A percentile compares a stretch with the other conserved stretches of the same genome.
Conservation (phyloP, 2,113 vertebrate genomes). For the Oryzias woworae region DNA sequence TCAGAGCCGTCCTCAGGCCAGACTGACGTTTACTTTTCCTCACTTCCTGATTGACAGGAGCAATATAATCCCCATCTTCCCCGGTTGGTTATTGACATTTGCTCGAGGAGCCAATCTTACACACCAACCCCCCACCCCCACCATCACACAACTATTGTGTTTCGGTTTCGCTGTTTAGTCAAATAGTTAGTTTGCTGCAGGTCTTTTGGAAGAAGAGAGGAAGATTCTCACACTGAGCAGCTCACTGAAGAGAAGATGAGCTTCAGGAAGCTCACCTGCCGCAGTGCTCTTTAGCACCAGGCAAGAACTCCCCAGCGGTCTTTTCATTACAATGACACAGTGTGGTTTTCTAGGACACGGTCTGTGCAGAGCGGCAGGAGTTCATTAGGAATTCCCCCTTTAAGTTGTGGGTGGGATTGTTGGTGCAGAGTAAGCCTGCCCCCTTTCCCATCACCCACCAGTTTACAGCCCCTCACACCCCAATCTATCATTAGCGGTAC, state of each 20-base stretch:
- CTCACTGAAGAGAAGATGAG: slow-evolving; percentile 33
- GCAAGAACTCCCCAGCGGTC: slow-evolving; percentile 4
- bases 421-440: no score
- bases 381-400: no score
- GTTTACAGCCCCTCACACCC: no score
- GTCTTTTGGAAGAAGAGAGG: slow-evolving; percentile 49
- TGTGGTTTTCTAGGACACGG: no score
- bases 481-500: no score
- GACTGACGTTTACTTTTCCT: slow-evolving; percentile 34
- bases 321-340: no score
- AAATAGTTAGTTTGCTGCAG: slow-evolving; percentile 36
- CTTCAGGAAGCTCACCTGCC: slow-evolving; percentile 51
- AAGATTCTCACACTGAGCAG: slow-evolving; percentile 43
- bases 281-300: slow-evolving; percentile 44
- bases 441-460: no score
- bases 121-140: slow-evolving; percentile 29
- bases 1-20: slow-evolving; percentile 22
- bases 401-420: no score
- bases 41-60: slow-evolving; percentile 38
- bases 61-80: slow-evolving; percentile 49
- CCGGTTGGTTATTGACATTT: slow-evolving; percentile 46
- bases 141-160: slow-evolving; percentile 36
- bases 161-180: slow-evolving; percentile 41
- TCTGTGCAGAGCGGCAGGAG: no score
- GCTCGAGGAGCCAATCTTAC: slow-evolving; percentile 27